Conservation (phyloP, 1,140 invertebrate species). For the Brachionus manjavacas region DNA sequence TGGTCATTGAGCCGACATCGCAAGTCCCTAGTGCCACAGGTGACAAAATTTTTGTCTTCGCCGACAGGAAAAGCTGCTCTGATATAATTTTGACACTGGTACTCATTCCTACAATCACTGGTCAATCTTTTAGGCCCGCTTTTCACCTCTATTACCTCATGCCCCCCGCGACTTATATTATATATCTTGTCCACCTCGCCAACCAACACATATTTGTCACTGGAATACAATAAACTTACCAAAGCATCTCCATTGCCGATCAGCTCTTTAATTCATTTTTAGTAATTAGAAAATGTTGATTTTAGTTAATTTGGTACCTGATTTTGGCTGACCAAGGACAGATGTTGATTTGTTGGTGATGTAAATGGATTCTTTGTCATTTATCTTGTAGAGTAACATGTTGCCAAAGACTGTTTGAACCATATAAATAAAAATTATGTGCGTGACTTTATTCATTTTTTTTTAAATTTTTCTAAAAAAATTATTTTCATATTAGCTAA, state of each 20-base stretch:
- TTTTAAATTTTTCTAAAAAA: not conserved
- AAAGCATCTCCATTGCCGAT: not conserved
- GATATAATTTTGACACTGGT: not conserved
- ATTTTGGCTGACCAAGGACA: not conserved
- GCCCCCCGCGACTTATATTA: not conserved
- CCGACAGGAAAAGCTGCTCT: not conserved
- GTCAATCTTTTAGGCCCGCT: not conserved
- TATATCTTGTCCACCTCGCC: not conserved
- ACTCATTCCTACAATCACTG: not conserved
- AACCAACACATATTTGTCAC: not conserved
- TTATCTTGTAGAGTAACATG: not conserved
- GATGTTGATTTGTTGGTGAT: not conserved
- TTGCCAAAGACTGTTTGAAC: not conserved
- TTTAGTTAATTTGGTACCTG: not conserved
- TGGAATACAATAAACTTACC: not conserved
- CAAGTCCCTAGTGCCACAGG: not conserved
- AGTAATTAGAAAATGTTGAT: not conserved
- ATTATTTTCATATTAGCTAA: not conserved
- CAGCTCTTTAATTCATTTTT: not conserved
- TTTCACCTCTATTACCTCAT: not conserved
- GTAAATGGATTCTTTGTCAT: not conserved
- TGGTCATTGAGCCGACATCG: not conserved
- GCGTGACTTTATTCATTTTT: not conserved
- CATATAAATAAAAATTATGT: not conserved
- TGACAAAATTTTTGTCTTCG: not conserved